Base-by-base conservation (phyloP, 2,797 vertebrate species). In the Scomberomorus guttatus region DNA sequence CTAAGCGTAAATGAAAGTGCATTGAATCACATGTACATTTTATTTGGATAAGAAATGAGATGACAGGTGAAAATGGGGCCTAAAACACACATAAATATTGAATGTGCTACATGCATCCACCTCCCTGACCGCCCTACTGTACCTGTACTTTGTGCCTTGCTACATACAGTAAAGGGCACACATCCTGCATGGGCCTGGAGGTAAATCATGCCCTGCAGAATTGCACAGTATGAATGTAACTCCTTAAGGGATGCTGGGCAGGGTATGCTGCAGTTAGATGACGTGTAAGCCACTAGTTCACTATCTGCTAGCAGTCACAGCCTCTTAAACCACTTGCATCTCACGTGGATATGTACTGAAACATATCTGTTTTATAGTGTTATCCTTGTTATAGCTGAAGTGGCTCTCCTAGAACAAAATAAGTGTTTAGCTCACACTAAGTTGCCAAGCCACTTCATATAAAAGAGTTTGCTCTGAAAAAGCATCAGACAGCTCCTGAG, bases 401-500 rank as follows among this genome's bases (percentile, higher is more conserved):
- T 11, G 7, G 3, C 13, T 48, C 39, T 65, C 22, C 25, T 52
- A 20, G 10, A 11, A 37, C 42, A 37, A 17, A 39, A 24, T 20
- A 54, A 59, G 2, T 34, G 42, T 62, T 66, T 42, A 63, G 27
- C 27, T 58, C 13, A 57, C 37, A 57, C 32, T 39, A 57, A 62
- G n/a, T 70, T 62, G 81, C 46, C 25, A 37, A 9, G 52, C 39
- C 75, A 61, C 22, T 64, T 66, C 12, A 25, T 63, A 57, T 68
- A 22, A 60, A 37, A 58, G 48, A 25, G 29, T 77, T 74, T 61
- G 46, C 22, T 48, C 10, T 1, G 6, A 2, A 25, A 50, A 51
- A 79, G 24, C 72, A 46, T 69, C 56, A 75, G 73, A 72, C 58
- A 58, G 71, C 17, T 69, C 65, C 83, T 0, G 65, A 80, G 79